Conservation (phyloP, 2,888 invertebrate species). For the Acanthosoma haemorrhoidale region DNA sequence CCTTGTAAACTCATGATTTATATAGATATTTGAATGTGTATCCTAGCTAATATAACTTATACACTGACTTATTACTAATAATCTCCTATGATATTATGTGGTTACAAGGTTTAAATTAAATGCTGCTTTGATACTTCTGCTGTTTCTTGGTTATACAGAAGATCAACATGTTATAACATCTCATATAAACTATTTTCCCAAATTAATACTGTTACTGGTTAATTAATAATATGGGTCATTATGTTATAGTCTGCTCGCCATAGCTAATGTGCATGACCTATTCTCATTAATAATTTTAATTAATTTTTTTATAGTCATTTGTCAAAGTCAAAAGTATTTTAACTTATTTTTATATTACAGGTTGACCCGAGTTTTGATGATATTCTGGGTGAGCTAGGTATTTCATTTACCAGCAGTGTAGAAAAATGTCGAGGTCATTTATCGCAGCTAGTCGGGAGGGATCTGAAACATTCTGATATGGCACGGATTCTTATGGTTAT, state of each 20-base stretch:
- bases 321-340: neutral
- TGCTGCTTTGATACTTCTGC: too few relatives aligned
- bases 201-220: too few relatives aligned
- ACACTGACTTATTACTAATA: too few relatives aligned
- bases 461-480: constrained; percentile 75
- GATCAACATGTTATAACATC: too few relatives aligned
- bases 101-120: too few relatives aligned
- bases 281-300: neutral
- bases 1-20: too few relatives aligned
- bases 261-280: neutral
- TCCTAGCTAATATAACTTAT: too few relatives aligned
- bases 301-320: neutral
- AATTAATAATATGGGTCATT: neutral
- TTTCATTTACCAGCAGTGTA: constrained; percentile 75
- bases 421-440: constrained; percentile 85
- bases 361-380: constrained; percentile 76
- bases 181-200: too few relatives aligned
- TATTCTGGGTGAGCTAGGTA: constrained; percentile 86
- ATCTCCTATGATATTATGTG: too few relatives aligned
- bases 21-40: too few relatives aligned
- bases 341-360: constrained; percentile 42
- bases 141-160: too few relatives aligned
- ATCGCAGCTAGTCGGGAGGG: constrained; percentile 72
- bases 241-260: neutral
- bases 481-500: constrained; percentile 81